Percentiles rank a stretch among this genome's conserved stretches.
These are phyloP conservation scores for Cheiracanthium punctorium DNA, from an alignment of 2,888 invertebrate species.

Conservation along the genomic window DNA sequence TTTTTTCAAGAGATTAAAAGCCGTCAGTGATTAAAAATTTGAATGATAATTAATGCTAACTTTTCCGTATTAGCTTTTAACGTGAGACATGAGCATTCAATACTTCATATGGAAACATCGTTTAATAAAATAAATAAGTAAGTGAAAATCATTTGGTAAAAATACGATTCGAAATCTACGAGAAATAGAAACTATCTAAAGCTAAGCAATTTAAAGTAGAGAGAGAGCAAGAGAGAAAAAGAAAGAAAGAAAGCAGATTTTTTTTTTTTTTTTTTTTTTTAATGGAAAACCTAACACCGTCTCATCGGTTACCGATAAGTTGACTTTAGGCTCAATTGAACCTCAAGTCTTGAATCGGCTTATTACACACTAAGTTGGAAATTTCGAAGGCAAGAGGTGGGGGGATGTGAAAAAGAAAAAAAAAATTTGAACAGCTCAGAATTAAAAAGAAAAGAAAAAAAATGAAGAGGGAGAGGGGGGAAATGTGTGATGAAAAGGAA, in stretches of 20 bases:
- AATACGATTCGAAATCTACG: not conserved
- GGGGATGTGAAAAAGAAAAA: not conserved
- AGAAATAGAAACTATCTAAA: not conserved
- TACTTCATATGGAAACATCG: no score
- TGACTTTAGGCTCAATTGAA: conserved; percentile 53
- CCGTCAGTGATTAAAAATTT: no score
- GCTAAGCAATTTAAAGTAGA: conserved; percentile 5
- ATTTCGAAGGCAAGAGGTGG: not conserved
- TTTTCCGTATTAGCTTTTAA: no score
- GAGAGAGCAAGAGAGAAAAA: no score
- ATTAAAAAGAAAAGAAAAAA: conserved; percentile 9
- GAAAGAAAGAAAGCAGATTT: no score
- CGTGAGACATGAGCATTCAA: no score
- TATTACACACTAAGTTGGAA: conserved; percentile 27
- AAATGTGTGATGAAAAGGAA: not conserved
- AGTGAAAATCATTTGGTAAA: conserved; percentile 17
- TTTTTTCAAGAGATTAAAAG: no score
- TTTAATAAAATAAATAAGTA: no score
- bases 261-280: conserved; percentile 38
- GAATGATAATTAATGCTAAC: no score
- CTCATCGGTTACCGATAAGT: conserved; percentile 55
- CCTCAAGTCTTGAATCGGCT: conserved; percentile 34
- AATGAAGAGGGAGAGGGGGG: not conserved
- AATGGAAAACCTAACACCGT: conserved; percentile 53
- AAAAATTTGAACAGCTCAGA: not conserved